Evolutionary conservation across 2,113 vertebrate genomes (phyloP).

Genomic region (Oplegnathus fasciatus): DNA sequence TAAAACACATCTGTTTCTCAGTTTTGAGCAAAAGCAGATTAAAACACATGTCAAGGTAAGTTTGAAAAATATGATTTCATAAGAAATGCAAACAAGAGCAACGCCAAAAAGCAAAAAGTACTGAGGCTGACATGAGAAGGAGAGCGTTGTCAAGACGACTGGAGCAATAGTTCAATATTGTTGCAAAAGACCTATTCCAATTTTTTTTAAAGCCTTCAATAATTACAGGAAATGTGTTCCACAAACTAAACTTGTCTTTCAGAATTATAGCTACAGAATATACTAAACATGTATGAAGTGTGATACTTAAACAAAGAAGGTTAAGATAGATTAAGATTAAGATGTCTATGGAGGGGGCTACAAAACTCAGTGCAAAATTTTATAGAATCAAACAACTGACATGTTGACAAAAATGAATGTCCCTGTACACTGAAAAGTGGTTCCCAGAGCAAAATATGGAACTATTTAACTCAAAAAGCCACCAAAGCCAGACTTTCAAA

Average conservation of each 20-base stretch:
- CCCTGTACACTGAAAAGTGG: too few relatives aligned
- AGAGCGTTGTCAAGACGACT: neutral
- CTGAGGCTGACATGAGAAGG: neutral
- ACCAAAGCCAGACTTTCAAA: too few relatives aligned
- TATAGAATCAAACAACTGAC: too few relatives aligned
- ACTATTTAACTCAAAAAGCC: too few relatives aligned
- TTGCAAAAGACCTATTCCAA: neutral
- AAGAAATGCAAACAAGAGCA: conserved; percentile 2
- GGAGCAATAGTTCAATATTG: neutral
- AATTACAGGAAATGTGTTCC: neutral
- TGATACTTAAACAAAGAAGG: neutral
- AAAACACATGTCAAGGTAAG: neutral
- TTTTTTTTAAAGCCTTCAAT: neutral
- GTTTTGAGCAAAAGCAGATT: neutral
- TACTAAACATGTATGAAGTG: neutral
- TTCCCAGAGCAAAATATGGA: too few relatives aligned
- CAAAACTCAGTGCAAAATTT: too few relatives aligned
- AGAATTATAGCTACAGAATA: neutral
- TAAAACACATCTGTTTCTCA: neutral
- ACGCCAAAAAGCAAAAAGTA: neutral
- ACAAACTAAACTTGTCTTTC: neutral
- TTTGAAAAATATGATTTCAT: neutral
- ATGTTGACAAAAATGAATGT: too few relatives aligned
- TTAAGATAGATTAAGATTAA: too few relatives aligned
- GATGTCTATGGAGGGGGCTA: too few relatives aligned